phyloP scores from a whole-genome alignment of 37 sponge, comb jelly and placozoan species.

The Beroe ovata region DNA sequence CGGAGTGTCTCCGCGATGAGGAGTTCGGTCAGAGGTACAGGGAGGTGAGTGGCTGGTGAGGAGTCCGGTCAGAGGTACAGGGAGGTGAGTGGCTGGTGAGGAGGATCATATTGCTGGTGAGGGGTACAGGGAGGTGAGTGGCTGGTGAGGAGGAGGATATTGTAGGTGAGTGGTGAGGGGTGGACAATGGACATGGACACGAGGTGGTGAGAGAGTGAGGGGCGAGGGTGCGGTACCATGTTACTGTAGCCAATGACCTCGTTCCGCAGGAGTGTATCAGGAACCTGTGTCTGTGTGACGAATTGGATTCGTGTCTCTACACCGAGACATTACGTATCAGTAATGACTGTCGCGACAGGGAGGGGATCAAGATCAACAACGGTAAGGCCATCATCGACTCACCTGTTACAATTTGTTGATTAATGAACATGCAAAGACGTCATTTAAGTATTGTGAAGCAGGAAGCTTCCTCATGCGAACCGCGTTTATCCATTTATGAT shows the following conservation, averaged over 20 bases:
- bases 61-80: not conserved
- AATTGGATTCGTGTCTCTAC: constrained; percentile 52
- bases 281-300: constrained; percentile 49
- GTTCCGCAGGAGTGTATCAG: constrained; percentile 25
- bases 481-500: no score
- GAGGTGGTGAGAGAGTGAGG: no score
- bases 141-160: not conserved
- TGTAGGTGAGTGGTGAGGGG: not conserved
- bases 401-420: no score
- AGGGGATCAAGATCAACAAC: constrained; percentile 12
- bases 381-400: no score
- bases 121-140: not conserved
- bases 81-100: not conserved
- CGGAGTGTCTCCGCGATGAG: constrained; percentile 27
- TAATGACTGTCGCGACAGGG: constrained; percentile 27
- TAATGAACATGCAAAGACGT: no score
- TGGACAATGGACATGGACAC: not conserved
- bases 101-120: not conserved
- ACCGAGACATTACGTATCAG: constrained; percentile 34
- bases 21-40: not conserved
- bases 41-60: not conserved
- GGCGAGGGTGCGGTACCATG: no score
- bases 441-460: no score
- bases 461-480: no score
- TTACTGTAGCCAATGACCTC: no score